phyloP scores from a whole-genome alignment of 2,113 vertebrate species.

The Cromileptes altivelis region DNA sequence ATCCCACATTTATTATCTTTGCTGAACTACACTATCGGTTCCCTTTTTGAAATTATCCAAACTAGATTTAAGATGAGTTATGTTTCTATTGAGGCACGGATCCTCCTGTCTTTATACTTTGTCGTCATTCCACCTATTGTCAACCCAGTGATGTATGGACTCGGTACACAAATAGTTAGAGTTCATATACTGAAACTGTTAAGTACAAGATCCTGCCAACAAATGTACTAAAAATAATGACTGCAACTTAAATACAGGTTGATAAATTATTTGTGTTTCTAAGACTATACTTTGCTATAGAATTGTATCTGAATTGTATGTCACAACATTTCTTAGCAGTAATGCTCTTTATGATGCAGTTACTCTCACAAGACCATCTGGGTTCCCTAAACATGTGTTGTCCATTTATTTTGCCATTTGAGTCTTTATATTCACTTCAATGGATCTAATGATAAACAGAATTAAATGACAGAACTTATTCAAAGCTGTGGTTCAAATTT shows the following conservation, averaged over 20 bases:
- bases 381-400: neutral
- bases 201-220: slow-evolving; percentile 28
- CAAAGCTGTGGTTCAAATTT: neutral
- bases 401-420: neutral
- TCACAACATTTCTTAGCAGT: neutral
- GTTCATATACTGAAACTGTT: slow-evolving; percentile 59
- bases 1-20: slow-evolving; percentile 80
- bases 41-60: slow-evolving; percentile 61
- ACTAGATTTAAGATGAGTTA: slow-evolving; percentile 61
- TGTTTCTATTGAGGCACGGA: slow-evolving; percentile 1
- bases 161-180: slow-evolving; percentile 62
- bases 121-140: slow-evolving; percentile 47
- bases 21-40: slow-evolving; percentile 56
- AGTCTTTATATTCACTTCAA: neutral
- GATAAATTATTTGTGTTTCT: neutral
- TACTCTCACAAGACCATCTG: neutral
- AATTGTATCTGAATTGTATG: neutral
- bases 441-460: neutral
- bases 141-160: slow-evolving; percentile 75
- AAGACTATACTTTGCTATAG: neutral
- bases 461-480: neutral
- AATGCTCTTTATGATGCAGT: neutral
- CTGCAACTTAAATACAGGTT: neutral
- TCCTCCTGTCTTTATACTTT: slow-evolving; percentile 72
- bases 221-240: neutral